Evolutionary conservation across 2,113 vertebrate species (phyloP), one percentile per base, ranked within the genome.

Genomic region (Solea solea): DNA sequence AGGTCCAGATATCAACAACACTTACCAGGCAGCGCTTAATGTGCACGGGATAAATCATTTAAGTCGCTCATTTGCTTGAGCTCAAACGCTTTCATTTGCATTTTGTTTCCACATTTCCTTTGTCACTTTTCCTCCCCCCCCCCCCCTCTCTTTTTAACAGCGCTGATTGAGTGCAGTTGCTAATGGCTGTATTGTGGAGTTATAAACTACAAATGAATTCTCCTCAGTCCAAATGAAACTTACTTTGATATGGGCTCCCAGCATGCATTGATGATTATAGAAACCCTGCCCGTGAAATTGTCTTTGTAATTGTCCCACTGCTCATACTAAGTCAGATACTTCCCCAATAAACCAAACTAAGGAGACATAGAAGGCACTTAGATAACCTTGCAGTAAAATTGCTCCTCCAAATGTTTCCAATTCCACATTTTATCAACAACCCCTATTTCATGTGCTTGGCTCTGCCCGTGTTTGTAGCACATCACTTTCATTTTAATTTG

Each of bases 251-350:
- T 77, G 74, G 82, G 75, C 74, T 91, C 87, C 74, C 89, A 90
- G 88, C 89, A 90, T 91, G 91, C 87, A 84, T 85, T 90, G 89
- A 89, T 91, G 85, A 91, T 89, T 91, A 92, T 91, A 86, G 91
- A 86, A 91, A 86, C 83, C 86, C 87, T 88, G 76, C 72, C 86
- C 82, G 73, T 91, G 87, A 91, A 92, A 90, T 91, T 90, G 89
- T 89, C 88, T 91, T 84, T 81, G 78, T 91, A 92, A 92, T 92
- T 91, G 88, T 91, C 82, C 82, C 86, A 82, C 72, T 76, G 79
- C 86, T 88, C 85, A 76, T 85, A 79, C 76, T 86, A 88, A 86
- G 84, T 74, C 8, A 66, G 81, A 86, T 85, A 84, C 89, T 89
- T 88, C 85, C 80, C 76, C 83, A 87, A 86, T 86, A 89, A 90